Evolutionary conservation across 2,113 vertebrate species (phyloP).

Genomic region (Oceanodroma tethys): DNA sequence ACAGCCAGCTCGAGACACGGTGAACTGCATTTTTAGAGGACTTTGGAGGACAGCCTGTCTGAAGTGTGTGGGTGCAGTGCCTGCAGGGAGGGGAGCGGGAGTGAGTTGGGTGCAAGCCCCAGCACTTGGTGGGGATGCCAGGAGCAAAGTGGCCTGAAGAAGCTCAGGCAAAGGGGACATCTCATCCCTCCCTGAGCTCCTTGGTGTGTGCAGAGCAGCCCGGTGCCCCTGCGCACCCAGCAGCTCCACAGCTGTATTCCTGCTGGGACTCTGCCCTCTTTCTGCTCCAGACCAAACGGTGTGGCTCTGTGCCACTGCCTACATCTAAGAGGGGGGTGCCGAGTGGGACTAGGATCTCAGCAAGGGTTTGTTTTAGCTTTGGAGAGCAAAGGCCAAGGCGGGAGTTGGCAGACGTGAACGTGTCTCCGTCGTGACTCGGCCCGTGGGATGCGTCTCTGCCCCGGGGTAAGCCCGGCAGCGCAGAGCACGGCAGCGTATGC

Average conservation of each 20-base stretch:
- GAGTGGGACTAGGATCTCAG: not conserved
- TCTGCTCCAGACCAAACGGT: not conserved
- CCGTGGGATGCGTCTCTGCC: not conserved
- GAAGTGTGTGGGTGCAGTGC: not conserved
- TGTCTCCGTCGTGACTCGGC: not conserved
- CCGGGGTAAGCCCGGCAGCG: not conserved
- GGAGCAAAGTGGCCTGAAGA: not conserved
- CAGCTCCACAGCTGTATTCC: not conserved
- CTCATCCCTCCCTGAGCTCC: not conserved
- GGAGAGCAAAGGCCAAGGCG: not conserved
- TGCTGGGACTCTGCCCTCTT: not conserved
- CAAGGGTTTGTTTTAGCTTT: not conserved
- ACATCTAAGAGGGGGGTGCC: accelerated
- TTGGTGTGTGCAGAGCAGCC: not conserved
- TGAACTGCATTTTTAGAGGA: not conserved
- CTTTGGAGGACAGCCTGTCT: not conserved
- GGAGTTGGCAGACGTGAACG: not conserved
- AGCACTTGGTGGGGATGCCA: not conserved
- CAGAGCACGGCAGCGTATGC: accelerated
- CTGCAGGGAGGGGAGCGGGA: not conserved
- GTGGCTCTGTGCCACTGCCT: not conserved
- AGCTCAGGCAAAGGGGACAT: not conserved
- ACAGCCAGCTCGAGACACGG: accelerated
- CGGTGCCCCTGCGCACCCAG: accelerated
- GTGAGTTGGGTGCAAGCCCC: not conserved